These are phyloP conservation scores for Hoplodrina ambigua DNA, from an alignment of 2,888 invertebrate genomes.

Conservation along the genomic window DNA sequence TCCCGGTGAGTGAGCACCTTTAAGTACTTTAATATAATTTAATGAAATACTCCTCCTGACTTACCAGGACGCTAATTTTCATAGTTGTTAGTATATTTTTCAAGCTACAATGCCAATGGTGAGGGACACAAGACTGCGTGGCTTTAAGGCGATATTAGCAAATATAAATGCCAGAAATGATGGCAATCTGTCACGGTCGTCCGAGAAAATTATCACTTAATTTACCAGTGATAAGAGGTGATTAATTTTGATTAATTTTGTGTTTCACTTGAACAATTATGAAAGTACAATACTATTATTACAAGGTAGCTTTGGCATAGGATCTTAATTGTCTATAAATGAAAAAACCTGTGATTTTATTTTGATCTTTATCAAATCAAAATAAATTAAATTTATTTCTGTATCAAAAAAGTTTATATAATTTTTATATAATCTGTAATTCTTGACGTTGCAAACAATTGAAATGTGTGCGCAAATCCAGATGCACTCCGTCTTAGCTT, in stretches of 20 bases:
- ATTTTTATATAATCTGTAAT: neutral
- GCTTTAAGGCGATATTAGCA: constrained; percentile 9
- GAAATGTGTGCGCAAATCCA: no score
- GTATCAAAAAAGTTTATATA: no score
- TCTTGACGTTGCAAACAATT: no score
- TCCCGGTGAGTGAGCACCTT: no score
- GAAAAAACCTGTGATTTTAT: neutral
- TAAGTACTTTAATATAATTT: neutral
- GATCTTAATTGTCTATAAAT: neutral
- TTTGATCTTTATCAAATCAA: no score
- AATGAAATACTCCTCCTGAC: constrained; percentile 2
- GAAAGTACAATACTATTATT: constrained; percentile 11
- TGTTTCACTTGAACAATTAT: constrained; percentile 28
- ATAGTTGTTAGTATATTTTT: constrained; percentile 14
- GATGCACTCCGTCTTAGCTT: no score
- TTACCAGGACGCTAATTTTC: constrained; percentile 38
- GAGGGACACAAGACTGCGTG: constrained; percentile 31
- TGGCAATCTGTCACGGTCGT: constrained; percentile 37
- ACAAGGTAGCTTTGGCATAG: neutral
- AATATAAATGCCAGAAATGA: constrained; percentile 36
- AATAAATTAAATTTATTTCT: no score
- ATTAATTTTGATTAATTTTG: constrained; percentile 41
- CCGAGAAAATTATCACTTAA: constrained; percentile 45
- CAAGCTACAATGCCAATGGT: constrained; percentile 36
- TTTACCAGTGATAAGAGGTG: constrained; percentile 25